These are phyloP conservation scores for Thamnaconus septentrionalis DNA, from an alignment of 2,113 vertebrate species.

Conservation along the genomic window DNA sequence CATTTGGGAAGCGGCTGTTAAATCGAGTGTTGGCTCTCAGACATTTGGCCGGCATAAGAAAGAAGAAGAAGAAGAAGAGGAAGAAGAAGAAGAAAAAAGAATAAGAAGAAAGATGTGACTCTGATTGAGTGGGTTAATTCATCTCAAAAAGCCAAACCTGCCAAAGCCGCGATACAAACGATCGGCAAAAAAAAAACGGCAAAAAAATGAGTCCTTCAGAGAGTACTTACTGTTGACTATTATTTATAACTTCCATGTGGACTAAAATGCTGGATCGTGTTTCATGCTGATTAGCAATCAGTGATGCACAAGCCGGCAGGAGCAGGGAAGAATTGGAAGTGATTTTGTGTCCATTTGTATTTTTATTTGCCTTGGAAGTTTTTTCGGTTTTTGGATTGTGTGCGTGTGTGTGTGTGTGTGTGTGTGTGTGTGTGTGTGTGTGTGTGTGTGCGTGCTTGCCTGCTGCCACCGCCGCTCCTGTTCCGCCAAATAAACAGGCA, in stretches of 20 bases:
- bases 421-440: no score
- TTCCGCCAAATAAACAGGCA: conserved; percentile 63
- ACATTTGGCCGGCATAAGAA: no score
- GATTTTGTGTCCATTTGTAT: conserved; percentile 37
- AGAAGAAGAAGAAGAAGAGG: no score
- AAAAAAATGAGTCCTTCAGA: neutral
- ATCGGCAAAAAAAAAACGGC: no score
- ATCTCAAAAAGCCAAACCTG: no score
- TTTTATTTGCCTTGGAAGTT: conserved; percentile 63
- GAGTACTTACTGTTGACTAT: neutral
- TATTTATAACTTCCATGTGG: neutral
- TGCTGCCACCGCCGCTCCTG: conserved; percentile 43
- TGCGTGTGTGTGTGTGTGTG: no score
- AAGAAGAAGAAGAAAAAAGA: no score
- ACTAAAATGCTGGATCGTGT: conserved; percentile 20
- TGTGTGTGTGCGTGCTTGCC: conserved; percentile 7
- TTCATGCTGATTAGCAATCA: conserved; percentile 27
- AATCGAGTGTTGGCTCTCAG: no score
- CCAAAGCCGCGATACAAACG: no score
- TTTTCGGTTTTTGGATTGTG: neutral
- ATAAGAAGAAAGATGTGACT: no score
- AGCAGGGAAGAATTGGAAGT: conserved; percentile 55
- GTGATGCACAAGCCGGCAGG: conserved; percentile 30
- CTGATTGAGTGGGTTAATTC: no score
- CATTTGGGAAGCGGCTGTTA: neutral